phyloP scores from a whole-genome alignment of 2,113 vertebrate genomes.

The Hippocampus abdominalis region DNA sequence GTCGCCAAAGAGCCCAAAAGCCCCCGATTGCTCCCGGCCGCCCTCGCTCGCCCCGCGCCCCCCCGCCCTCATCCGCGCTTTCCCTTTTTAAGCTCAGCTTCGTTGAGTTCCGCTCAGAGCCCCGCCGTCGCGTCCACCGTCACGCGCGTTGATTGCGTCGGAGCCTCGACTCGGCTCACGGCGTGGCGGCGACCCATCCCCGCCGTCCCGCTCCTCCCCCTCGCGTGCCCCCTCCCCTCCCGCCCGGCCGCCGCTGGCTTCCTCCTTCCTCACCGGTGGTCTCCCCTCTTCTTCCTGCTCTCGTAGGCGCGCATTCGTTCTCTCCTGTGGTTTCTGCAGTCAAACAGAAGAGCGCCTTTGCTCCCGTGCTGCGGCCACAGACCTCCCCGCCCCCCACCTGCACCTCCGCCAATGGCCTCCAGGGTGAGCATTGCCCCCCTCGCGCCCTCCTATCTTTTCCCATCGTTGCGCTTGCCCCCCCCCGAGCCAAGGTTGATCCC shows the following conservation, averaged over 20 bases:
- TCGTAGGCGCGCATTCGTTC: slow-evolving; percentile 88
- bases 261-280: slow-evolving; percentile 71
- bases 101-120: too few relatives aligned
- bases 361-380: slow-evolving; percentile 90
- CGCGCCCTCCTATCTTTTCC: slow-evolving; percentile 35
- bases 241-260: slow-evolving; percentile 21
- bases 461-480: not conserved
- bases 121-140: too few relatives aligned
- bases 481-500: slow-evolving; percentile 77
- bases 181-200: slow-evolving; percentile 32
- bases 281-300: slow-evolving; percentile 42
- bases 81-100: too few relatives aligned
- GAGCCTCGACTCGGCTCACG: too few relatives aligned
- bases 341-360: slow-evolving; percentile 99
- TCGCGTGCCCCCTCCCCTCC: slow-evolving; percentile 15
- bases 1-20: too few relatives aligned
- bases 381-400: slow-evolving; percentile 89
- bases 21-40: too few relatives aligned
- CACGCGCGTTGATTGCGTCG: too few relatives aligned
- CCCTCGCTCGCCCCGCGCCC: too few relatives aligned
- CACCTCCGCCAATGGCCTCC: slow-evolving; percentile 86
- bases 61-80: too few relatives aligned
- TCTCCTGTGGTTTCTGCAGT: slow-evolving; percentile 94
- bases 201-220: slow-evolving; percentile 28
- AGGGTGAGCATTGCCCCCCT: slow-evolving; percentile 79